Evolutionary conservation across 2,888 invertebrate genomes (phyloP).

Genomic region (Frankliniella fusca): DNA sequence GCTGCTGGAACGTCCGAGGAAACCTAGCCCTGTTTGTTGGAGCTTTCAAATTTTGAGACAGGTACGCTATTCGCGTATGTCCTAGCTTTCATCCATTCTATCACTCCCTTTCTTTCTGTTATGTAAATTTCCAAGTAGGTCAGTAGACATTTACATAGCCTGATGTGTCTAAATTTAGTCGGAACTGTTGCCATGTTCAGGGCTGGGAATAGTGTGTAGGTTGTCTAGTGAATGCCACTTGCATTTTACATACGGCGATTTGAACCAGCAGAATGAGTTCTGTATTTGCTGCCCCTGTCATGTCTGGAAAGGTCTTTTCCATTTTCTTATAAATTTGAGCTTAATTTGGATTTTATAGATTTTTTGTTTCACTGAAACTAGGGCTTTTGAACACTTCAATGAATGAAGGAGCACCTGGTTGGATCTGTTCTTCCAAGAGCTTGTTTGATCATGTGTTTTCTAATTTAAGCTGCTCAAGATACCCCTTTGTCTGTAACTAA

Average conservation of each 20-base stretch:
- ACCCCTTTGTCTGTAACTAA: background rate
- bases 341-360: background rate
- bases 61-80: background rate
- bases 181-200: background rate
- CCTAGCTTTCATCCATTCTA: background rate
- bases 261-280: background rate
- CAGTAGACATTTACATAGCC: background rate
- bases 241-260: background rate
- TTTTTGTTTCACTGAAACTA: background rate
- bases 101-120: background rate
- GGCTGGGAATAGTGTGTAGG: background rate
- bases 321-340: background rate
- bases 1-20: background rate
- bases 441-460: background rate
- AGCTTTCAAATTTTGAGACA: background rate
- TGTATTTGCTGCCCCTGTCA: background rate
- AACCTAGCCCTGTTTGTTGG: background rate
- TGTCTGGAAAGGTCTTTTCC: background rate
- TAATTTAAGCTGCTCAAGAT: background rate
- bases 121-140: background rate
- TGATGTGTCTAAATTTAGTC: conserved; percentile 10
- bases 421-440: background rate
- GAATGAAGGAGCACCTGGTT: too few species aligned
- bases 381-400: background rate
- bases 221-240: background rate